A percentile compares a stretch with the other conserved stretches of the same genome.
Evolutionary conservation across 2,888 invertebrate genomes (phyloP).

Genomic region (Microctonus hyperodae): DNA sequence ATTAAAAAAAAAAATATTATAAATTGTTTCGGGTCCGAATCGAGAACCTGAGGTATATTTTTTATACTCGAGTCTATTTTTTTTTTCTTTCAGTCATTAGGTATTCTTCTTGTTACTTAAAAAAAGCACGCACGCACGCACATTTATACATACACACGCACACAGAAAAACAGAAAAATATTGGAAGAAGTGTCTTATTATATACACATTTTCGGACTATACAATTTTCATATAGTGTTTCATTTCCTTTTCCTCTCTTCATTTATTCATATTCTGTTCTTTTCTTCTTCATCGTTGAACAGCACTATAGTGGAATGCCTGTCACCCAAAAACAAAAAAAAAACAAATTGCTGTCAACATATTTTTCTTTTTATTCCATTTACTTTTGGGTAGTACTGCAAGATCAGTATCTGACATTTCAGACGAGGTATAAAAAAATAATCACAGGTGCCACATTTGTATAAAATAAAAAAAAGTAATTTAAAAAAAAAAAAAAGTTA

Average conservation of each 20-base stretch:
- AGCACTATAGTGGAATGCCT: conserved; percentile 51
- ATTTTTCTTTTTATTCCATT: not conserved
- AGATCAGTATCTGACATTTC: not conserved
- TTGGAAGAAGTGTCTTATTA: conserved; percentile 49
- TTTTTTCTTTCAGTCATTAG: conserved; percentile 40
- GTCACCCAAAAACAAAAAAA: conserved; percentile 35
- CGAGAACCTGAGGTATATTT: conserved; percentile 40
- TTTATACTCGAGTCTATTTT: conserved; percentile 32
- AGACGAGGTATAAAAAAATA: not conserved
- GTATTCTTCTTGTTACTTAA: conserved; percentile 27
- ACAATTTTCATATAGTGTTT: conserved; percentile 34
- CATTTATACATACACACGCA: conserved; percentile 28
- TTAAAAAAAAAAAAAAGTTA: no score
- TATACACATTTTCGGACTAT: conserved; percentile 39
- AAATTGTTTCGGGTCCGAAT: conserved; percentile 23
- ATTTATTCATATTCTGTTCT: conserved; percentile 23
- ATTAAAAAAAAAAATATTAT: conserved; percentile 19
- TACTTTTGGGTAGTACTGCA: not conserved
- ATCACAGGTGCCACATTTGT: not conserved
- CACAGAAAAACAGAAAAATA: conserved; percentile 35
- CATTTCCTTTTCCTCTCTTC: not conserved
- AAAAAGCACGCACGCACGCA: conserved; percentile 31
- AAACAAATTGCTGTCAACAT: not conserved
- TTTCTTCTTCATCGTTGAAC: conserved; percentile 38
- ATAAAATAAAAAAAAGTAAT: no score